phyloP scores from a whole-genome alignment of 1,140 invertebrate species.

The Plutomurus gul region DNA sequence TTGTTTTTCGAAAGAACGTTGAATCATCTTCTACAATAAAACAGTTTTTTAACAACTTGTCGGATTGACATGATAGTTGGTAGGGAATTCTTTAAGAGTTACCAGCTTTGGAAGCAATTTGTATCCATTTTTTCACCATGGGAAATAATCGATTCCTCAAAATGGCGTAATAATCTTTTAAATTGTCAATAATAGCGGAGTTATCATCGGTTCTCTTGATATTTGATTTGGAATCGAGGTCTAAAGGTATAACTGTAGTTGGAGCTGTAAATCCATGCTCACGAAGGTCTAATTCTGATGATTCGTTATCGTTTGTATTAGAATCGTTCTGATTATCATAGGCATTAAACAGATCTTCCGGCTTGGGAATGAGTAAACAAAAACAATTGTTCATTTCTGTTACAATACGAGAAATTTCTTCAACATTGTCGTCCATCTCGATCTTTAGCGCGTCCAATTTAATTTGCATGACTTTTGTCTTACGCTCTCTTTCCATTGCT shows the following conservation, averaged over 20 bases:
- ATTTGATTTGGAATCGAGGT: constrained; percentile 20
- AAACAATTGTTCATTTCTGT: constrained; percentile 56
- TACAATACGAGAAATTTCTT: constrained; percentile 54
- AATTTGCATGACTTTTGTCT: constrained; percentile 32
- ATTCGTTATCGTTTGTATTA: background rate
- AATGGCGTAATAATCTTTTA: constrained; percentile 53
- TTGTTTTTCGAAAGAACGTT: constrained; percentile 37
- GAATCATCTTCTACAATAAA: background rate
- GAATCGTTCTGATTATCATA: background rate
- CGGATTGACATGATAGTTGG: no score
- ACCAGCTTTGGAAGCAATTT: constrained; percentile 53
- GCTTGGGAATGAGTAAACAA: constrained; percentile 54
- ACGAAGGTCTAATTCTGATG: background rate
- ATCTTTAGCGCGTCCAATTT: constrained; percentile 51
- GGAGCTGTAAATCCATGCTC: constrained; percentile 52
- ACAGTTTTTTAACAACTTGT: no score
- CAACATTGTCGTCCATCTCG: constrained; percentile 54
- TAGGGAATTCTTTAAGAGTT: no score
- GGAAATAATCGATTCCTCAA: constrained; percentile 55
- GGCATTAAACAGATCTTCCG: constrained; percentile 54
- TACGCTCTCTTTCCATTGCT: constrained; percentile 18
- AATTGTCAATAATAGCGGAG: constrained; percentile 54
- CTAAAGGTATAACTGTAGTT: constrained; percentile 41
- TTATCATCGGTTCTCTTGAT: constrained; percentile 56
- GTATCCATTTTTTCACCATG: constrained; percentile 55